Evolutionary conservation across 2,113 vertebrate genomes (phyloP).

Genomic region (Illadopsis cleaveri): DNA sequence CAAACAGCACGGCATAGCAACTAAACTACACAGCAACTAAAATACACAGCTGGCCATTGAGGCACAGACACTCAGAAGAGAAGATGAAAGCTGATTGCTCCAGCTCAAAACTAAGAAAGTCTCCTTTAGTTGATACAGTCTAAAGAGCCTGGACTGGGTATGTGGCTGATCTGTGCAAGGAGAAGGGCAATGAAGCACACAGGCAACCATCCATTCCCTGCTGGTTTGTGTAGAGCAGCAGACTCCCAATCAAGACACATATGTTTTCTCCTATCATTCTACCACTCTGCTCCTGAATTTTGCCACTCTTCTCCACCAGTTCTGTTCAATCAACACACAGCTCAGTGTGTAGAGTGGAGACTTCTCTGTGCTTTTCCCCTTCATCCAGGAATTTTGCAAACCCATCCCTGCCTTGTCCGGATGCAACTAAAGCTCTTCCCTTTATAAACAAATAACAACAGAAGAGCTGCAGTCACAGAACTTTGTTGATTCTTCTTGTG

Average conservation of each 20-base stretch:
- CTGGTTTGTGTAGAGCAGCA: neutral
- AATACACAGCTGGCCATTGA: neutral
- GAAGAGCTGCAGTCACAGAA: constrained; percentile 12
- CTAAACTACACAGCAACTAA: too few species aligned
- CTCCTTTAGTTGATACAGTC: neutral
- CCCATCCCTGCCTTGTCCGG: neutral
- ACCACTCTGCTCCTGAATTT: neutral
- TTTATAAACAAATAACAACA: constrained; percentile 15
- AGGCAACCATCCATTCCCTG: neutral
- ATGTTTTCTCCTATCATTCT: neutral
- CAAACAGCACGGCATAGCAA: too few species aligned
- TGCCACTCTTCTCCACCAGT: neutral
- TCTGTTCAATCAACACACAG: neutral
- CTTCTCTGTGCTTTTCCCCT: neutral
- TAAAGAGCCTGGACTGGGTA: neutral
- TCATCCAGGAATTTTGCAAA: neutral
- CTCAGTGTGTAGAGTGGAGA: neutral
- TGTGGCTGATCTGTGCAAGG: neutral
- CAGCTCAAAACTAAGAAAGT: neutral
- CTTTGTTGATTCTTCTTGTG: neutral
- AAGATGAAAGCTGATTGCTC: neutral
- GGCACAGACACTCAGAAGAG: neutral
- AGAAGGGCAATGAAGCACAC: neutral
- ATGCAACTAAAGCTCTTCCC: neutral
- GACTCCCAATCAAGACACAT: neutral